Conservation (phyloP, 2,113 vertebrate genomes). For the Struthio camelus region DNA sequence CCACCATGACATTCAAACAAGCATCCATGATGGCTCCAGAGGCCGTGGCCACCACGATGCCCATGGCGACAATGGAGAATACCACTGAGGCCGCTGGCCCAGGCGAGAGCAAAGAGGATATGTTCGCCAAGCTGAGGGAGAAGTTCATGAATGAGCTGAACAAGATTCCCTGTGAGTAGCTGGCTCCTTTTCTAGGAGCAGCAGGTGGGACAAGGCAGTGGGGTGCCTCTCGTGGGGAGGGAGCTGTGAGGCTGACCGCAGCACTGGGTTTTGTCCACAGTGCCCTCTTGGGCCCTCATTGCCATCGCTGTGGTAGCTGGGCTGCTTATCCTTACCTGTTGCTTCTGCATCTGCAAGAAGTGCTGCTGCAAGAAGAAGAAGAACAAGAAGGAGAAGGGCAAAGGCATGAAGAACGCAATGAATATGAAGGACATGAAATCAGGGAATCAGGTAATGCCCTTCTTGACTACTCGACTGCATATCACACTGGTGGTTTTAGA, state of each 20-base stretch:
- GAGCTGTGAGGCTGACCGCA: not conserved
- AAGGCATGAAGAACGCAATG: constrained; percentile 91
- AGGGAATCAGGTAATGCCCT: constrained; percentile 76
- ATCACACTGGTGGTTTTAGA: not conserved
- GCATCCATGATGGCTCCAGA: constrained; percentile 86
- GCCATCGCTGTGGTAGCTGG: constrained; percentile 92
- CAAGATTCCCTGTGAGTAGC: constrained; percentile 91
- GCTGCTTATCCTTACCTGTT: constrained; percentile 92
- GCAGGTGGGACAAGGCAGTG: fast-evolving
- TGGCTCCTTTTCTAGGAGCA: not conserved
- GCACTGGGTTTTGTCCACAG: constrained; percentile 56
- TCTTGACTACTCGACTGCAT: not conserved
- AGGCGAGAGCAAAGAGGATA: constrained; percentile 81
- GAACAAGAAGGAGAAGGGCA: constrained; percentile 98
- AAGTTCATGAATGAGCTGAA: constrained; percentile 94
- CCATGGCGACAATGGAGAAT: constrained; percentile 80
- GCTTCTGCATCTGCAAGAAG: constrained; percentile 99
- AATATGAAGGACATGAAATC: constrained; percentile 96
- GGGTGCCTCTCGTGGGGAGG: not conserved
- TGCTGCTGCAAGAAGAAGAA: constrained; percentile 99
- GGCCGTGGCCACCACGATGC: constrained; percentile 73
- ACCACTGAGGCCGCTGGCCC: constrained; percentile 78
- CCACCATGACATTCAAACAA: constrained; percentile 83
- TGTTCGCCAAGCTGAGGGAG: constrained; percentile 88
- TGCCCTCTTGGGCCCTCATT: constrained; percentile 94